These are phyloP conservation scores for Xerus inauris DNA, from an alignment of 2,113 vertebrate species.

Conservation along the genomic window DNA sequence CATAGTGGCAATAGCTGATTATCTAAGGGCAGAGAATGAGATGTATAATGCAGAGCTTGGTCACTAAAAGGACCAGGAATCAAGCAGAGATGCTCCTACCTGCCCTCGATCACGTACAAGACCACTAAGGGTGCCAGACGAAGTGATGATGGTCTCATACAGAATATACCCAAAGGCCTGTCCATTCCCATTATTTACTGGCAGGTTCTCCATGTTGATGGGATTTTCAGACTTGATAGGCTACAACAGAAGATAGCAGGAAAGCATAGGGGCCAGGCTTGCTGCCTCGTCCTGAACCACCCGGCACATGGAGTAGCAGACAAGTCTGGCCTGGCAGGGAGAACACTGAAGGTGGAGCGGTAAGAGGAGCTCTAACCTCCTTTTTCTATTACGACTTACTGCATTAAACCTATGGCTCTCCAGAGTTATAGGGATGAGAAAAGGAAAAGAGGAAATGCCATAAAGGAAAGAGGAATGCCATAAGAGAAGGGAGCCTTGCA, in stretches of 20 bases:
- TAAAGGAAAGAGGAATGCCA: too few species aligned
- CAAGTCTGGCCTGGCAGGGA: too few species aligned
- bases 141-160: slow-evolving; percentile 92
- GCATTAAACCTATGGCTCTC: background rate
- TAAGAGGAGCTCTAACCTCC: background rate
- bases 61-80: background rate
- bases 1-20: too few species aligned
- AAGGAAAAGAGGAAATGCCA: too few species aligned
- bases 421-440: background rate
- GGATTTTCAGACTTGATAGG: slow-evolving; percentile 89
- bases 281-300: background rate
- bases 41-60: fast-evolving
- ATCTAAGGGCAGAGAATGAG: background rate
- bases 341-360: too few species aligned
- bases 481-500: background rate
- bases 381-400: background rate
- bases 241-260: slow-evolving; percentile 79
- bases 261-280: background rate
- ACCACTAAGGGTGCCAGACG: slow-evolving; percentile 89
- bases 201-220: slow-evolving; percentile 96
- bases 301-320: too few species aligned
- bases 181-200: slow-evolving; percentile 89
- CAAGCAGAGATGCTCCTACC: slow-evolving; percentile 80
- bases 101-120: slow-evolving; percentile 92
- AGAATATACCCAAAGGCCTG: slow-evolving; percentile 95